Evolutionary conservation across 2,797 vertebrate genomes (phyloP), one percentile per base, ranked within the genome.

Genomic region (Rhabdophis nuchalis): DNA sequence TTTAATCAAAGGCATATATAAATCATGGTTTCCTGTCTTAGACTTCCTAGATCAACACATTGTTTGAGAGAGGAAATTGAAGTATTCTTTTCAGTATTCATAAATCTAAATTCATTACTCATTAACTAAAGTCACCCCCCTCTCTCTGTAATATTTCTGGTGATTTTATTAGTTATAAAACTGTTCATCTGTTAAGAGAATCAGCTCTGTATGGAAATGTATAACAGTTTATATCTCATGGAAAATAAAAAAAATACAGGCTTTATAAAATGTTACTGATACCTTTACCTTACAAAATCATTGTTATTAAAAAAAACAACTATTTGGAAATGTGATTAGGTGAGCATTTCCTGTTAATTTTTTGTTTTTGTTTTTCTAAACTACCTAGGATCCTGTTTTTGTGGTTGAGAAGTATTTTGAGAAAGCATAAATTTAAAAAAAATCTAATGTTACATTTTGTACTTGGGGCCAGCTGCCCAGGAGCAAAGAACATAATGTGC

Each of bases 21-120:
- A 92, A 93, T 3, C 25, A 25, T 29, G 87, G 85, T 82, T 95
- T 90, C 60, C 87, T 41, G 60, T 61, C 16, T 88, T 53, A 72
- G n/a, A 93, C 57, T 93, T 94, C 92, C 89, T 90, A 88, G 93
- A 92, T 96, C 93, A 96, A 92, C 94, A 95, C 60, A 25, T 0
- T 77, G 25, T 89, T 53, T 92, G 90, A 95, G 54, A n/a, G 72
- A 95, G 96, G 96, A 97, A 97, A 96, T 95, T 95, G 95, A 95
- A 95, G 64, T 93, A 95, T 94, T 95, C 93, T 89, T 86, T 86
- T 94, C 82, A 72, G 93, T 89, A 92, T 93, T 92, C 89, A 94
- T 96, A 96, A 96, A 96, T 96, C 91, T 90, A 90, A 14, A 88
- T 92, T 94, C 89, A 95, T 96, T 96, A 97, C 86, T 96, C 3